Evolutionary conservation across 2,888 invertebrate species (phyloP).

Genomic region (Conistra vaccinii): DNA sequence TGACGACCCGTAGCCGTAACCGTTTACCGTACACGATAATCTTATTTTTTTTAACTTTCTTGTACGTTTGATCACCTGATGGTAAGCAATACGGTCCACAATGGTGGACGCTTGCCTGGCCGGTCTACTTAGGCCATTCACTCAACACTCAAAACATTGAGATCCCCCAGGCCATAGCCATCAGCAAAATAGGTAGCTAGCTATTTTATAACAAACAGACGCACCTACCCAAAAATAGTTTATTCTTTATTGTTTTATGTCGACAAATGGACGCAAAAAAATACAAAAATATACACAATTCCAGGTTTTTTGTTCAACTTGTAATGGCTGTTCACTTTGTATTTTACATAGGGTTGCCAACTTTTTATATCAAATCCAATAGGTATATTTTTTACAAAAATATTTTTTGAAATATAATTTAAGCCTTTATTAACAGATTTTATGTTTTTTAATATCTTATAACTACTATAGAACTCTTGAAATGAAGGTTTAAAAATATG

Average conservation of each 20-base stretch:
- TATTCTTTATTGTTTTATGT: neutral
- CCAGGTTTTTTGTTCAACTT: neutral
- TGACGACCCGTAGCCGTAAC: too few species aligned
- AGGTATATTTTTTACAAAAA: too few species aligned
- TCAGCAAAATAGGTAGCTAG: too few species aligned
- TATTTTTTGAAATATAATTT: too few species aligned
- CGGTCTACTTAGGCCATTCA: neutral
- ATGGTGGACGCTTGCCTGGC: neutral
- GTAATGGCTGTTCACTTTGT: slow-evolving; percentile 4
- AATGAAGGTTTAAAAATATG: too few species aligned
- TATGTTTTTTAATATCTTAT: too few species aligned
- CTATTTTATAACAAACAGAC: neutral
- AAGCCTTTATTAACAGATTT: too few species aligned
- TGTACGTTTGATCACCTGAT: neutral
- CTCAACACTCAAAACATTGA: neutral
- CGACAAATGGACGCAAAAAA: slow-evolving; percentile 16
- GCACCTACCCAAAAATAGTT: neutral
- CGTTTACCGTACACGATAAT: neutral
- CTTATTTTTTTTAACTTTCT: too few species aligned
- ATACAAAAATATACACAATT: neutral
- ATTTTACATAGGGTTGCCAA: too few species aligned
- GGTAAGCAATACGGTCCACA: neutral
- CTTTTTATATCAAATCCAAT: too few species aligned
- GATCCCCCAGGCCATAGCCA: neutral
- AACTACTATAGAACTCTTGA: too few species aligned